Percentiles rank a stretch among this genome's conserved stretches.
Evolutionary conservation across 2,888 invertebrate species (phyloP).

Genomic region (Amphipyra berbera): DNA sequence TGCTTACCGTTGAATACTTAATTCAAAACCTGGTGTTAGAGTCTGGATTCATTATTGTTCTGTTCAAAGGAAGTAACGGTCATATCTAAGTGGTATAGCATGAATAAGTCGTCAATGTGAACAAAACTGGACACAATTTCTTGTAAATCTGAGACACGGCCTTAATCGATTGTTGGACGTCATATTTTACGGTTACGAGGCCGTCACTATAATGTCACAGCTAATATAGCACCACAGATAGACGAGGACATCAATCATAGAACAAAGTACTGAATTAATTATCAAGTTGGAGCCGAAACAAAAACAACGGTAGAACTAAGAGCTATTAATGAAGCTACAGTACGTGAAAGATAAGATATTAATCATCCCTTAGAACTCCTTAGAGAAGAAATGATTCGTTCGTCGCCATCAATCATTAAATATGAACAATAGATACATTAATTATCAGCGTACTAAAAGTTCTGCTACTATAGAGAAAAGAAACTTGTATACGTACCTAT

Average conservation of each 20-base stretch:
- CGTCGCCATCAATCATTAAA: slow-evolving; percentile 30
- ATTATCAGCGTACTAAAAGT: slow-evolving; percentile 7
- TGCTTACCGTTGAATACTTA: no score
- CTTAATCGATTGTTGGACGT: slow-evolving; percentile 51
- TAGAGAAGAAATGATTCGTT: slow-evolving; percentile 13
- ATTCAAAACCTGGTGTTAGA: no score
- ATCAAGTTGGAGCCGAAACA: slow-evolving; percentile 22
- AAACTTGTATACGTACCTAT: background rate
- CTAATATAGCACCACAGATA: slow-evolving; percentile 14
- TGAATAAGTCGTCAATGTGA: slow-evolving; percentile 25
- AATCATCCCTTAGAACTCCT: slow-evolving; percentile 31
- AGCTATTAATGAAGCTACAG: slow-evolving; percentile 39
- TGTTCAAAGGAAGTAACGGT: background rate
- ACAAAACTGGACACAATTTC: slow-evolving; percentile 25
- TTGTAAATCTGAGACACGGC: slow-evolving; percentile 38
- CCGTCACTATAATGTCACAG: slow-evolving; percentile 32
- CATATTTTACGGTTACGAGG: slow-evolving; percentile 35
- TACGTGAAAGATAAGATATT: slow-evolving; percentile 37
- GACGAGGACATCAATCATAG: slow-evolving; percentile 37
- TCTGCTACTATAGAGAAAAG: background rate
- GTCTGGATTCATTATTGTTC: background rate
- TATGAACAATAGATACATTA: slow-evolving; percentile 21
- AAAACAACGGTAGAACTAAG: slow-evolving; percentile 17
- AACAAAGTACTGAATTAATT: slow-evolving; percentile 32
- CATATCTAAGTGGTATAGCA: background rate